Conservation (phyloP, 2,888 invertebrate species). For the Perdita meconis region DNA sequence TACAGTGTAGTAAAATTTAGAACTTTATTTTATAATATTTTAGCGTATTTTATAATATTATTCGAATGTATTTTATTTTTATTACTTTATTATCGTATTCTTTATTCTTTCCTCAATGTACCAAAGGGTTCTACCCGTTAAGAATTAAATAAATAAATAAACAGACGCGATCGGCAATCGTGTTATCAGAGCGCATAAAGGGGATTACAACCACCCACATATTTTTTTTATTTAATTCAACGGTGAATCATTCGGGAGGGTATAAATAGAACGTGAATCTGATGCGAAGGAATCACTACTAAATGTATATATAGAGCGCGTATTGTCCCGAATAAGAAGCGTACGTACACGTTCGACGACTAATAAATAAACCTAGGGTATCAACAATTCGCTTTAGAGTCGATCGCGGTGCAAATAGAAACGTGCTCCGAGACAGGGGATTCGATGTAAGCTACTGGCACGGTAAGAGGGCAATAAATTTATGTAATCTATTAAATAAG, state of each 20-base stretch:
- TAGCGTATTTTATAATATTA: no score
- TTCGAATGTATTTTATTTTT: no score
- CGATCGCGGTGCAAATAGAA: constrained; percentile 12
- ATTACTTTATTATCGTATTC: no score
- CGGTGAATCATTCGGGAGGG: constrained; percentile 32
- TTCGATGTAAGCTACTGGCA: neutral
- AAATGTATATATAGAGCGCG: constrained; percentile 17
- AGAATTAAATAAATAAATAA: constrained; percentile 8
- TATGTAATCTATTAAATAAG: neutral
- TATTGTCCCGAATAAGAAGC: constrained; percentile 29
- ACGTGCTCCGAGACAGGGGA: no score
- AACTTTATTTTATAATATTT: no score
- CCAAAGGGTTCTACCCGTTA: no score
- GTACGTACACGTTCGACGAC: no score
- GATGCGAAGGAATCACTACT: constrained; percentile 21
- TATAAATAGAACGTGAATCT: constrained; percentile 39
- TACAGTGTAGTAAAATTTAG: no score
- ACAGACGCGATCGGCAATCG: neutral
- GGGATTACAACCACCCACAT: neutral
- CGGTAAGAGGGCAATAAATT: constrained; percentile 2
- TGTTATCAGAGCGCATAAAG: neutral
- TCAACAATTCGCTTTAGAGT: constrained; percentile 9
- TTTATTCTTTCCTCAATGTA: no score
- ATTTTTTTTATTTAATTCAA: constrained; percentile 23
- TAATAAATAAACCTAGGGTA: constrained; percentile 26